Conservation (phyloP, 2,113 vertebrate species). For the Megaceryle torquata region DNA sequence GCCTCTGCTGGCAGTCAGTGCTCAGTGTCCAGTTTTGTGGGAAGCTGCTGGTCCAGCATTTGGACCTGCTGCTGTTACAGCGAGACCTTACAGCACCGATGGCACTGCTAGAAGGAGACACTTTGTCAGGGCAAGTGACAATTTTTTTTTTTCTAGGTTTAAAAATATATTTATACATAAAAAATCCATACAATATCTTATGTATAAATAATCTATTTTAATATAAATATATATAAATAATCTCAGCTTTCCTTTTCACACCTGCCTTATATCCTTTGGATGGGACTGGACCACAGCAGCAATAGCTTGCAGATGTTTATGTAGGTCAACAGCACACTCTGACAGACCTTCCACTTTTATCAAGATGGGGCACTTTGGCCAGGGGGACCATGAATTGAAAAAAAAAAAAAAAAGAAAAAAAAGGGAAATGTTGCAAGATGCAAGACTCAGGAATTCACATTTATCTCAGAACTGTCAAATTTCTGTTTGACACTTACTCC, state of each 20-base stretch:
- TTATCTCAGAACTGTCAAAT: background rate
- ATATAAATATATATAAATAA: background rate
- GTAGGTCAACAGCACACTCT: background rate
- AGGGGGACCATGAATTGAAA: too few species aligned
- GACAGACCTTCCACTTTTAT: background rate
- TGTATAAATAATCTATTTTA: background rate
- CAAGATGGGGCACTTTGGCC: background rate
- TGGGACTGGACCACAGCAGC: rapidly evolving
- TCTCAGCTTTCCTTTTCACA: background rate
- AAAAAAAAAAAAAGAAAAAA: background rate
- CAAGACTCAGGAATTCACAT: background rate
- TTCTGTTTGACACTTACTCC: background rate
- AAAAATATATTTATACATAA: background rate
- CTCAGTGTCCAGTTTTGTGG: background rate
- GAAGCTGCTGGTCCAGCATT: background rate
- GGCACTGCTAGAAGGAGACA: background rate
- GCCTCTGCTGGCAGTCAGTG: background rate
- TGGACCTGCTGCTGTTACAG: background rate
- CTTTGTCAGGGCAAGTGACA: background rate
- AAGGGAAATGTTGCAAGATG: background rate
- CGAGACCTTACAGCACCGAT: rapidly evolving
- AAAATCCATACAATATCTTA: background rate
- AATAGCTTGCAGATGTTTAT: rapidly evolving
- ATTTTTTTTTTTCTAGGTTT: background rate
- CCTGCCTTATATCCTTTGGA: background rate